Base-by-base conservation (phyloP, 2,797 vertebrate genomes). In the Telmatherina bonti region DNA sequence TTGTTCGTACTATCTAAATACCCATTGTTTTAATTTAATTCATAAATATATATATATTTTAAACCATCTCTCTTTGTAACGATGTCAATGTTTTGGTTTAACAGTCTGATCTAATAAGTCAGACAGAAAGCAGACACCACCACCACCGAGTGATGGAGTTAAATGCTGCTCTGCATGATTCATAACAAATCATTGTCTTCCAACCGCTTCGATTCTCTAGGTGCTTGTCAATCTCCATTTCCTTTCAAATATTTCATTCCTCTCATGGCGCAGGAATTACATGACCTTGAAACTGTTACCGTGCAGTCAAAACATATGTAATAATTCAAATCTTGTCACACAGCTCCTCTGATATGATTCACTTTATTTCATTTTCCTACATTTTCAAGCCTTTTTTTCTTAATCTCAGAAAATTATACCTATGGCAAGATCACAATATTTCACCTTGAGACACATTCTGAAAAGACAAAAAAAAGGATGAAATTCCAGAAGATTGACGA, bases 401-500 rank as follows among this genome's bases (percentile, higher is more conserved):
- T 83, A 87, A 91, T 89, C 84, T 85, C 59, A 30, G 56, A 83
- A 85, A 78, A 85, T 89, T 85, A 84, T 10, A 84, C 84, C 68
- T 0, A 27, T 11, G 75, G 85, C 78, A 64, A 76, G 76, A 83
- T 82, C 76, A 65, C 76, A 74, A 87, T 88, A 90, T 92, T 89
- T 91, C 91, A 92, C 91, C 91, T 92, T 92, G 84, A 85, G 81
- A 81, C 75, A 79, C 81, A 73, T 83, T 74, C 38, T 62, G 70
- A 77, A 76, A 79, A 85, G 66, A 83, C 79, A 81, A 89, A 88
- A 91, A 83, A 75, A 81, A 89, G 87, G 90, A 89, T 88, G 60
- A 60, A 88, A 90, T 87, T 88, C 74, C 61, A 77, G 60, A 92
- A 90, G 90, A 93, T 88, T 88, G 84, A 92, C 89, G 89, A 85